Conservation (phyloP, 2,797 vertebrate species). For the Arnoldichthys spilopterus region DNA sequence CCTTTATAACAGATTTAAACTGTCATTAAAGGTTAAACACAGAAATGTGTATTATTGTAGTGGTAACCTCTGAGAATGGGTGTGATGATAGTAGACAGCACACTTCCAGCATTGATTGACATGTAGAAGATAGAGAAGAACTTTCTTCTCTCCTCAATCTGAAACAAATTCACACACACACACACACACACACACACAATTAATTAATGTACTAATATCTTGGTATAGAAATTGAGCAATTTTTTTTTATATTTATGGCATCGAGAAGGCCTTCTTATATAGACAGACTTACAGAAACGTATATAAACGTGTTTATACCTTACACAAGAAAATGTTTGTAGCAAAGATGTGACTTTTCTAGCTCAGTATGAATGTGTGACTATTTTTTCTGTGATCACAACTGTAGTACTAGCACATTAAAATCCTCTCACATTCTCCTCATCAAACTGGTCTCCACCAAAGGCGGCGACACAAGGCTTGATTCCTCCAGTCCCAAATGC, state of each 20-base stretch:
- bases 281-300: not conserved
- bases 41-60: slow-evolving; percentile 4
- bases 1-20: not conserved
- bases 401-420: not conserved
- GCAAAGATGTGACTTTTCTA: not conserved
- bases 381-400: not conserved
- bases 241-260: not conserved
- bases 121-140: slow-evolving; percentile 99
- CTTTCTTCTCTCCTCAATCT: slow-evolving; percentile 87
- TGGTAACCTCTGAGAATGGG: slow-evolving; percentile 91
- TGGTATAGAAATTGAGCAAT: too few relatives aligned
- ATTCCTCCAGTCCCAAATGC: slow-evolving; percentile 96
- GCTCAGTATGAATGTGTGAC: not conserved
- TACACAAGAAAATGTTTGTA: too few relatives aligned
- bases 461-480: slow-evolving; percentile 96
- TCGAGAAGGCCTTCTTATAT: not conserved
- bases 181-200: too few relatives aligned
- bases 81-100: slow-evolving; percentile 93
- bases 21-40: not conserved
- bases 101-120: slow-evolving; percentile 93
- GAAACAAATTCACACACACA: slow-evolving; percentile 19
- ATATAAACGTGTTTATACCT: too few relatives aligned
- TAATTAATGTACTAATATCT: too few relatives aligned
- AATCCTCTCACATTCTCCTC: slow-evolving; percentile 86
- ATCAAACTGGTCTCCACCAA: slow-evolving; percentile 97